Evolutionary conservation across 2,888 invertebrate genomes (phyloP), one percentile per base, ranked within the genome.

Genomic region (Nomada lathburiana): DNA sequence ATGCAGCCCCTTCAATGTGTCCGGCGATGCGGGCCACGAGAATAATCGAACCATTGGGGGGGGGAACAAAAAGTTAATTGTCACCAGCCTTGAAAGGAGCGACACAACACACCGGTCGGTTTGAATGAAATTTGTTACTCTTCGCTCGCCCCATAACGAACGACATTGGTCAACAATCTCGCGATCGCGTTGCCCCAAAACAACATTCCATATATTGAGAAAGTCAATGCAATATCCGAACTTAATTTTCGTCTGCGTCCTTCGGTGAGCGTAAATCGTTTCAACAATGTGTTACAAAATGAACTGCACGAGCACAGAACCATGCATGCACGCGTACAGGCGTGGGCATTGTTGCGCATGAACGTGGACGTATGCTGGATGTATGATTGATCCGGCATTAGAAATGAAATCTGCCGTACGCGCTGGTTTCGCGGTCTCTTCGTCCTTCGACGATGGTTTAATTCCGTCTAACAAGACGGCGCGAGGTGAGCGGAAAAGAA

Each of bases 1-100:
- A 20, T 16, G 23, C n/a, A 23, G 42, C n/a, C 44, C 47, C 47
- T 63, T 68, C 65, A 74, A 68, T 4, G 26, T 59, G 42, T 4
- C 57, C 47, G 23, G 29, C 57, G n/a, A 64, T 50, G 55, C 29
- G 71, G 50, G 64, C 52, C 57, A 11, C 50, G 50, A n/a, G 55
- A 44, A 71, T 59, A 59, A 76, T 76, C 64, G 36, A 76, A 57
- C 26, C 63, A 59, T 70, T 26, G 57, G 11, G 62, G 57, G 11
- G 62, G 16, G 29, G 20, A 29, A 57, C 20, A 29, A 76, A 76
- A 71, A 59, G 65, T 64, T 71, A 64, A 64, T 63, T 76, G 57
- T 59, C 70, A 70, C 47, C 16, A 71, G 11, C 76, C 76, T 76
- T 76, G 70, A 26, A 26, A 52, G 36, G 16, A n/a, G 50, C 50